Percentiles rank a stretch among this genome's conserved stretches.
Conservation (phyloP, 2,113 vertebrate species). For the Ifrita kowaldi region DNA sequence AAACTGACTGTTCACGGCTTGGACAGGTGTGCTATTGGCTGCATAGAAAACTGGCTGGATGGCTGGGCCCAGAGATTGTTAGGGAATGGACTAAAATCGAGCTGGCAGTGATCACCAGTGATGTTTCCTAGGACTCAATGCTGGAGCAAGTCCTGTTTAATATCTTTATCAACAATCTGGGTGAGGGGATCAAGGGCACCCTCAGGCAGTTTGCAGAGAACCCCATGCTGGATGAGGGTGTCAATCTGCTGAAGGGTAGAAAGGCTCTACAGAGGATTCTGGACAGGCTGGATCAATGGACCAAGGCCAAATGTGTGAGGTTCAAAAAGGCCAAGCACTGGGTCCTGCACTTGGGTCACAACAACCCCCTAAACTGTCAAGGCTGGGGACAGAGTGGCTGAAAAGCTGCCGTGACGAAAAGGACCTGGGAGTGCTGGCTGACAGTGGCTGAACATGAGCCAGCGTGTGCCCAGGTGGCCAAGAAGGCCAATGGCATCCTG, state of each 20-base stretch:
- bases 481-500: neutral
- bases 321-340: too few relatives aligned
- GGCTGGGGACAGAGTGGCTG: neutral
- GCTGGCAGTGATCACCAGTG: accelerated
- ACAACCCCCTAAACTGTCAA: neutral
- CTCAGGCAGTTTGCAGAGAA: neutral
- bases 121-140: neutral
- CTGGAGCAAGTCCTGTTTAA: neutral
- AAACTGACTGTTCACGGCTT: neutral
- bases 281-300: neutral
- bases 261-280: neutral
- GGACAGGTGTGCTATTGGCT: neutral
- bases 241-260: neutral
- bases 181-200: neutral
- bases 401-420: neutral
- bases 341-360: too few relatives aligned
- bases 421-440: neutral
- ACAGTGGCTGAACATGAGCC: neutral
- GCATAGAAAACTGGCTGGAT: neutral
- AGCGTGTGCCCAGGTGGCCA: neutral
- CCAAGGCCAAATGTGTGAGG: neutral
- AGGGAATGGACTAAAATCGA: neutral
- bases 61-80: too few relatives aligned
- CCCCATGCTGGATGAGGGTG: too few relatives aligned
- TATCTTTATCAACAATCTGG: neutral